Evolutionary conservation across 1,140 invertebrate genomes (phyloP), one percentile per base, ranked within the genome.

Genomic region (Drosophila albomicans): DNA sequence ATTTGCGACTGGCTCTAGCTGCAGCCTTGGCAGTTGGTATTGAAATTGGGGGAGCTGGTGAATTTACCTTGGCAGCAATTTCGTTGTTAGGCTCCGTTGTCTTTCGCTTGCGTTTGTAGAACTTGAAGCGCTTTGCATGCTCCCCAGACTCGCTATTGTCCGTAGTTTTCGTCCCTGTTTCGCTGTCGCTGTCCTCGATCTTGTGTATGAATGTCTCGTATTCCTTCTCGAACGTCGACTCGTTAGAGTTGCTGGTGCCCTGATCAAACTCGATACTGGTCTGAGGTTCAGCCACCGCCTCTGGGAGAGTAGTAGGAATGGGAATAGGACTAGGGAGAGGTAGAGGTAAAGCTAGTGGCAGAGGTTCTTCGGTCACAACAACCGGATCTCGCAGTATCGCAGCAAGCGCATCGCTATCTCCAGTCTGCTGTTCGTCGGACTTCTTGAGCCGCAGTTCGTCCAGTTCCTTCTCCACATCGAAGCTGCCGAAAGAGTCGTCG

Each of bases 121-220:
- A 91, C 32, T 92, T 92, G 1, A 82, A 86, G 5, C 79, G 63
- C 20, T 82, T 89, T 1, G 75, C 57, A 10, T 81, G 73, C 59
- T 89, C 78, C 1, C 54, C 38, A 11, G 65, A 54, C 10, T 72
- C 72, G 1, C 13, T 25, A 25, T 25, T 65, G 6, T 57, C 65
- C 28, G 49, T 62, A 5, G 43, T 41, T 35, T 20, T 35, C 8
- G 16, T 11, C 20, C 63, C 85, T 3, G 54, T n/a, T 2, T 84
- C 84, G 30, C 73, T 81, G 8, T 75, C 82, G 8, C 79, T 75
- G 15, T 67, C 77, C 0, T 59, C 79, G 48, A 68, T 79, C 10
- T 90, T 91, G 64, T 91, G 79, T 32, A 92, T 91, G 5, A 92
- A 92, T 1, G 91, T 92, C 56, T 92, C 81, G 65, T 92, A 92